Conservation (phyloP, 2,888 invertebrate species). For the Cephus sareptanus region DNA sequence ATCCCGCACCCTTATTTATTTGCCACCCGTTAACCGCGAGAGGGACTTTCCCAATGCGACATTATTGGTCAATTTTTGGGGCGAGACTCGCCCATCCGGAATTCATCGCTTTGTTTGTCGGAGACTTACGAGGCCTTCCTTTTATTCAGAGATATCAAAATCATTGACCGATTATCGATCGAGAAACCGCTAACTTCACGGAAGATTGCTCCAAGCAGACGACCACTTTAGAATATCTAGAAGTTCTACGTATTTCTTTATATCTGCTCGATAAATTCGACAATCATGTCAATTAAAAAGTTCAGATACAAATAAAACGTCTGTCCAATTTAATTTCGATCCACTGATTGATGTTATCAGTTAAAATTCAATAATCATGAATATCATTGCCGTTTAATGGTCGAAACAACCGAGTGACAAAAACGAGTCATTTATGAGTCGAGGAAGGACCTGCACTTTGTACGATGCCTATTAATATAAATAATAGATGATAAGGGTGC, state of each 20-base stretch:
- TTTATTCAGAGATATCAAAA: neutral
- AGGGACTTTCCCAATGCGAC: slow-evolving; percentile 37
- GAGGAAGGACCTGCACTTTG: neutral
- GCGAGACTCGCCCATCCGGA: slow-evolving; percentile 60
- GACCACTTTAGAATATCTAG: neutral
- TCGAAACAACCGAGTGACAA: neutral
- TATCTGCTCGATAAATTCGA: neutral
- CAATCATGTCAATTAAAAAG: neutral
- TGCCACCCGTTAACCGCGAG: slow-evolving; percentile 23
- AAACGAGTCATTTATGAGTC: neutral
- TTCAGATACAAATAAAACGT: neutral
- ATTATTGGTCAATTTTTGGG: slow-evolving; percentile 62
- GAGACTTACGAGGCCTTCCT: slow-evolving; percentile 31
- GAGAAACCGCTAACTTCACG: neutral
- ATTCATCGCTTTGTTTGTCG: slow-evolving; percentile 63
- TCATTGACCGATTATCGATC: neutral
- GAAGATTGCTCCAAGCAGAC: neutral
- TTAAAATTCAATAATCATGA: neutral
- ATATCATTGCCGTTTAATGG: neutral
- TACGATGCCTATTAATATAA: slow-evolving; percentile 50
- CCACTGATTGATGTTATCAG: neutral
- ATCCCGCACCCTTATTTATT: slow-evolving; percentile 55
- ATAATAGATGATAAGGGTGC: slow-evolving; percentile 49
- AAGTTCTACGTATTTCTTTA: neutral
- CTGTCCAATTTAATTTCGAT: neutral